Evolutionary conservation across 2,113 vertebrate genomes (phyloP).

Genomic region (Pseudorhombus dupliciocellatus): DNA sequence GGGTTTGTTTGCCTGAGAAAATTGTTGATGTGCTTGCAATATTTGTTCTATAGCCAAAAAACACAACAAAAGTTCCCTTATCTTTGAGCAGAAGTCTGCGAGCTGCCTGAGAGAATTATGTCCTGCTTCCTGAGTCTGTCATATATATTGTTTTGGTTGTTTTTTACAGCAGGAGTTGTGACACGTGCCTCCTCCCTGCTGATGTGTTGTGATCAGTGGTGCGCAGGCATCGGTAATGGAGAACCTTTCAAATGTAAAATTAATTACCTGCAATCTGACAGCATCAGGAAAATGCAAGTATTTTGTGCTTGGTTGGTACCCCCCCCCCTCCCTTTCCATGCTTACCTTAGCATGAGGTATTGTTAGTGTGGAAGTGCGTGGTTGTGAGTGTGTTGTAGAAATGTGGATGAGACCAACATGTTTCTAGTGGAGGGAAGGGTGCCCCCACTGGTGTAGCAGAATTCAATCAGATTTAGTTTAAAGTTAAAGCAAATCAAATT

Average conservation of each 20-base stretch:
- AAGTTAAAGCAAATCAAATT: neutral
- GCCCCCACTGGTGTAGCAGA: constrained; percentile 14
- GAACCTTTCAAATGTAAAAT: constrained; percentile 75
- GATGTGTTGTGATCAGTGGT: constrained; percentile 68
- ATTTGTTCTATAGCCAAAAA: neutral
- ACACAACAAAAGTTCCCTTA: neutral
- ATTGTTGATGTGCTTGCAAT: neutral
- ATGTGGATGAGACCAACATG: constrained; percentile 24
- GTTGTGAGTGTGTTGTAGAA: constrained; percentile 22
- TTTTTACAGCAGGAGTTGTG: constrained; percentile 45
- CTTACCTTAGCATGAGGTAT: constrained; percentile 50
- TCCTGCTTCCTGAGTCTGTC: constrained; percentile 15
- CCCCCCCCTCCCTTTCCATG: constrained; percentile 34
- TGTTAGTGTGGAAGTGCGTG: constrained; percentile 17
- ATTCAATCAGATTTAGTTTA: neutral
- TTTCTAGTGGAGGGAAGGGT: constrained; percentile 16
- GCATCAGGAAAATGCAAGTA: constrained; percentile 69
- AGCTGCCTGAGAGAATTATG: constrained; percentile 11
- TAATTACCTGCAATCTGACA: constrained; percentile 72
- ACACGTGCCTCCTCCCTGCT: constrained; percentile 34
- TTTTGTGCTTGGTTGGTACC: constrained; percentile 73
- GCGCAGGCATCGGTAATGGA: constrained; percentile 59
- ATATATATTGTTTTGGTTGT: constrained; percentile 19
- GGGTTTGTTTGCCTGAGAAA: constrained; percentile 1
- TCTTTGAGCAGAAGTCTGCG: constrained; percentile 1